Conservation (phyloP, 1,140 invertebrate species). For the Drosophila miranda region DNA sequence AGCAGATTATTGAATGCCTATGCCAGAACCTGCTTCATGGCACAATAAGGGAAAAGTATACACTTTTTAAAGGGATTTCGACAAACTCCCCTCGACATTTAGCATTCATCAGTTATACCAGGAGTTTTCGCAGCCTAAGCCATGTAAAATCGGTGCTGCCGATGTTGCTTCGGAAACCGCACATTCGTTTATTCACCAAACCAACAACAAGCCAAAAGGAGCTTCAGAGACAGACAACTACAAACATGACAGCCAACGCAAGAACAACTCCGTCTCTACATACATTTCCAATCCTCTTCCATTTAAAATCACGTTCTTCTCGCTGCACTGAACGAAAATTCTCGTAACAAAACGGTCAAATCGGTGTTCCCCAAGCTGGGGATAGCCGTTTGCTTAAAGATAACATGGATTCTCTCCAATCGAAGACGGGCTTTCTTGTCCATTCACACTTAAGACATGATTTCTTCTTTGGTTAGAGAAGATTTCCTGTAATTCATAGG, state of each 20-base stretch:
- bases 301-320: constrained; percentile 46
- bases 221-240: constrained; percentile 55
- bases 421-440: too few species aligned
- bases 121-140: not conserved
- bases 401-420: too few species aligned
- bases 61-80: not conserved
- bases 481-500: too few species aligned
- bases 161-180: constrained; percentile 39
- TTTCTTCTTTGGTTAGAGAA: too few species aligned
- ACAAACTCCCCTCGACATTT: not conserved
- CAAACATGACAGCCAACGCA: constrained; percentile 57
- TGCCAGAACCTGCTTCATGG: not conserved
- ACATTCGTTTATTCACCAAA: constrained; percentile 72
- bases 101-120: not conserved
- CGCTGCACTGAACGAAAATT: not conserved
- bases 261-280: constrained; percentile 7
- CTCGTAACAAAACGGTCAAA: too few species aligned
- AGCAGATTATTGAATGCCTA: constrained; percentile 40
- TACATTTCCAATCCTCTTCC: constrained; percentile 13
- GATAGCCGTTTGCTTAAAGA: too few species aligned
- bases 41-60: too few species aligned
- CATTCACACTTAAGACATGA: too few species aligned
- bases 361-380: too few species aligned
- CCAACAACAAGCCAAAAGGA: constrained; percentile 44
- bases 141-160: constrained; percentile 2